phyloP scores from a whole-genome alignment of 2,113 vertebrate genomes.

The Stictonetta naevosa region DNA sequence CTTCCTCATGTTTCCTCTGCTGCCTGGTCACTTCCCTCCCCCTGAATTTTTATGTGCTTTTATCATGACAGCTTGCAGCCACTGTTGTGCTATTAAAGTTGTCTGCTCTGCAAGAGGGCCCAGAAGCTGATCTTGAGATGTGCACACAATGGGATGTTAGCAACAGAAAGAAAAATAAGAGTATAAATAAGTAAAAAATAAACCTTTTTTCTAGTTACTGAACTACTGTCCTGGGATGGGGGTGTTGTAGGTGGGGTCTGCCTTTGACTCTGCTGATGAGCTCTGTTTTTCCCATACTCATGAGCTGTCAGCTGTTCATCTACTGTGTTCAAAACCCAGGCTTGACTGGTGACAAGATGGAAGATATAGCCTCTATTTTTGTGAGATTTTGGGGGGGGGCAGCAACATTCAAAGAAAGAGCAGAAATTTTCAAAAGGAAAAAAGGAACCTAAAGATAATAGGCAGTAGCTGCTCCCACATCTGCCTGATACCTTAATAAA shows the following conservation, averaged over 20 bases:
- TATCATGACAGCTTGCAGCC: not conserved
- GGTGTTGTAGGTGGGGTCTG: not conserved
- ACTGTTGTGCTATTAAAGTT: not conserved
- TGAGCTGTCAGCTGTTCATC: not conserved
- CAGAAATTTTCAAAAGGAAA: not conserved
- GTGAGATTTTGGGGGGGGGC: not conserved
- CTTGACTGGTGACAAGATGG: not conserved
- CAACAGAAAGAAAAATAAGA: not conserved
- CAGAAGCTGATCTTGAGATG: not conserved
- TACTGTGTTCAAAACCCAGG: rapidly evolving
- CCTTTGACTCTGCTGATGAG: not conserved
- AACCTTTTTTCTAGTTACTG: rapidly evolving
- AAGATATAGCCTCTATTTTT: not conserved
- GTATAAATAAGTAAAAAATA: not conserved
- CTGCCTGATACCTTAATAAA: not conserved
- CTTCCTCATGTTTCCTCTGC: not conserved
- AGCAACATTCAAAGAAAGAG: not conserved
- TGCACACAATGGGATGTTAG: not conserved
- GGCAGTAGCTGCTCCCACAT: not conserved
- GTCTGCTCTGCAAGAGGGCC: not conserved
- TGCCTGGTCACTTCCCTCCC: not conserved
- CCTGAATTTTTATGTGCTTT: not conserved
- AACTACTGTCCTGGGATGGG: not conserved
- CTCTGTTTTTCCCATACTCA: not conserved
- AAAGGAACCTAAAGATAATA: not conserved